Conservation (phyloP, 2,797 vertebrate genomes). For the Rhinogobio ventralis region DNA sequence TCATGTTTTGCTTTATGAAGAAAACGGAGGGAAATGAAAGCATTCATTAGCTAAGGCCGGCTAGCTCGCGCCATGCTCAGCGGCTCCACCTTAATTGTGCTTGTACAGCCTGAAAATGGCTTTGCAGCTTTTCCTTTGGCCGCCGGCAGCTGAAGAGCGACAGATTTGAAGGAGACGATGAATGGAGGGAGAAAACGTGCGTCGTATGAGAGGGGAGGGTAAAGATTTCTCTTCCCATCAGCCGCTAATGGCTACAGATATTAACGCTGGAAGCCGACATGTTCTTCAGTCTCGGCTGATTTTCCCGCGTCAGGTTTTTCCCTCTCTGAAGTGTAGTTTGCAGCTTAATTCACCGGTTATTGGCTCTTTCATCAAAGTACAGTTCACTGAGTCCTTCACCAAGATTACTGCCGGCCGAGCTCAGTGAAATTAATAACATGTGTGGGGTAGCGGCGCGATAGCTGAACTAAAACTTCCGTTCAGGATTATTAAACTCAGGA, state of each 20-base stretch:
- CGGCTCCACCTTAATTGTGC: slow-evolving; percentile 54
- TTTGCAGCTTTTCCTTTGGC: background rate
- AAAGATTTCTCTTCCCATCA: slow-evolving; percentile 28
- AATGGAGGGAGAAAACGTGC: background rate
- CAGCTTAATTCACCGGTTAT: slow-evolving; percentile 52
- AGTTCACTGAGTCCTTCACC: slow-evolving; percentile 39
- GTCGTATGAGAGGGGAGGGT: background rate
- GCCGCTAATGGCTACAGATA: slow-evolving; percentile 51
- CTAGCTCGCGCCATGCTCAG: slow-evolving; percentile 39
- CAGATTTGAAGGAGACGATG: background rate
- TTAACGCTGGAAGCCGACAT: slow-evolving; percentile 10
- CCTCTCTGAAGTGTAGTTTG: slow-evolving; percentile 52
- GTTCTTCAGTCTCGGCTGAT: slow-evolving; percentile 29
- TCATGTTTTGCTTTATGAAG: background rate
- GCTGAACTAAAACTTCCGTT: background rate
- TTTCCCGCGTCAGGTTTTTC: slow-evolving; percentile 11
- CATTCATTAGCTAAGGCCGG: slow-evolving; percentile 53
- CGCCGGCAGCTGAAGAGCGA: slow-evolving; percentile 11
- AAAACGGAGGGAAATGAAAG: slow-evolving; percentile 39
- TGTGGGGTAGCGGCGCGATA: background rate
- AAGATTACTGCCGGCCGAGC: background rate
- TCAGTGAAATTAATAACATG: background rate
- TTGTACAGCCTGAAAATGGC: slow-evolving; percentile 27
- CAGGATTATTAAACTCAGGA: background rate
- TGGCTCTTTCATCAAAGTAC: slow-evolving; percentile 49